Evolutionary conservation across 2,888 invertebrate species (phyloP).

Genomic region (Tyria jacobaeae): DNA sequence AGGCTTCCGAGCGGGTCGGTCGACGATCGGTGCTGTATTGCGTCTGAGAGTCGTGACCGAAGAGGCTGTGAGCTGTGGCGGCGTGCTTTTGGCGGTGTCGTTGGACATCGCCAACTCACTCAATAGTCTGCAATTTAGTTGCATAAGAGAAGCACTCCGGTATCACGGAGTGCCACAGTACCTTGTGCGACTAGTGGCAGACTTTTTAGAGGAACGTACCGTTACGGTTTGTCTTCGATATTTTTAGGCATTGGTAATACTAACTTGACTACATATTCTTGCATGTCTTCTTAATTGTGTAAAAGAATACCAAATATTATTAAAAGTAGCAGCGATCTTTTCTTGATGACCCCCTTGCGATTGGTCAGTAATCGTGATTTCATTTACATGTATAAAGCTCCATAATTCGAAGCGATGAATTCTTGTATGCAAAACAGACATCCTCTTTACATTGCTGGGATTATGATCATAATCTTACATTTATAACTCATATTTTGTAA

Average conservation of each 20-base stretch:
- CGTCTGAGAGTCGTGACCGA: no score
- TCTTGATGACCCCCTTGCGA: conserved; percentile 14
- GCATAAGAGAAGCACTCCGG: no score
- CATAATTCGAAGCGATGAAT: conserved; percentile 7
- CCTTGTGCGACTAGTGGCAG: no score
- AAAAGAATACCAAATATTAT: background rate
- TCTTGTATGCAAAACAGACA: conserved; percentile 7
- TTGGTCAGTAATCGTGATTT: conserved; percentile 6
- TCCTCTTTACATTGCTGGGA: conserved; percentile 8
- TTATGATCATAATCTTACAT: conserved; percentile 18
- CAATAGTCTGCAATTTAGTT: no score
- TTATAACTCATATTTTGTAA: conserved; percentile 20
- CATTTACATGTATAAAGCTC: conserved; percentile 6
- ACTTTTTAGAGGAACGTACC: no score
- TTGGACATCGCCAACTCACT: no score
- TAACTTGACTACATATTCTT: background rate
- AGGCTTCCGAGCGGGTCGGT: no score
- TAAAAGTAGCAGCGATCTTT: background rate
- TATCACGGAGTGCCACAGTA: no score
- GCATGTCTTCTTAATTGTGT: background rate
- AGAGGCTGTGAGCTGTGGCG: no score
- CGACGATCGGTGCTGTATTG: no score
- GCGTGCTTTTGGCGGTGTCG: no score
- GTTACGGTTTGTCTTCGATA: background rate
- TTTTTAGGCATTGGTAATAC: background rate